Conservation (phyloP, 2,113 vertebrate genomes). For the Perca schrenkii region DNA sequence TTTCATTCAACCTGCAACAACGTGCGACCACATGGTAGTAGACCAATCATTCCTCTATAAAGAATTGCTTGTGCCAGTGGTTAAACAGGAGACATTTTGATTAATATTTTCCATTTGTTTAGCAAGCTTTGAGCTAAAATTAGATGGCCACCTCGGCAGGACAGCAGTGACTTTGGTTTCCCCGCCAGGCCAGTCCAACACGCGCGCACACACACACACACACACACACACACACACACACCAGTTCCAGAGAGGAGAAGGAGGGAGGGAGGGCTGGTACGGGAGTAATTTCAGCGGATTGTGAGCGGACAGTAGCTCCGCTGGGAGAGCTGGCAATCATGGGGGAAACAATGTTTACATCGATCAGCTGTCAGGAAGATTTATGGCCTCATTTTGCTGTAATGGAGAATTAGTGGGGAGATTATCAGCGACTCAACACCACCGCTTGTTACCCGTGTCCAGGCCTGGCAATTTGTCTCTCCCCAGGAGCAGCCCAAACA, state of each 20-base stretch:
- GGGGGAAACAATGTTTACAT: conserved; percentile 99
- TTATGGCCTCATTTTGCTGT: conserved; percentile 99
- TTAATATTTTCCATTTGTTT: conserved; percentile 88
- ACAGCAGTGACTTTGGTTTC: conserved; percentile 89
- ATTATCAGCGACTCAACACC: conserved; percentile 99
- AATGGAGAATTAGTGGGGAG: conserved; percentile 99
- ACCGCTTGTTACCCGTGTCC: conserved; percentile 99
- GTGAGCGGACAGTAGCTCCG: conserved; percentile 98
- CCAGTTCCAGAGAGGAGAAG: conserved; percentile 54
- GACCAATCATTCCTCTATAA: conserved; percentile 48
- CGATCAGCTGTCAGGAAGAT: conserved; percentile 99
- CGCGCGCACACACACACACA: conserved; percentile 21
- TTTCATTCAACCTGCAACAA: conserved; percentile 49
- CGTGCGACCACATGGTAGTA: conserved; percentile 65
- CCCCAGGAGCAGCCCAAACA: conserved; percentile 90
- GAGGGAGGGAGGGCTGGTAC: conserved; percentile 84
- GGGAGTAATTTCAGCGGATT: conserved; percentile 97
- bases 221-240: conserved; percentile 18
- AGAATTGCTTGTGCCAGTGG: conserved; percentile 77
- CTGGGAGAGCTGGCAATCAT: conserved; percentile 99
- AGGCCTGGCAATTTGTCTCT: conserved; percentile 99
- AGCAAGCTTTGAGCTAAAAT: conserved; percentile 89
- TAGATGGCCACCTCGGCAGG: conserved; percentile 90
- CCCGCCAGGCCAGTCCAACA: conserved; percentile 66
- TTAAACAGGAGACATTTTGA: conserved; percentile 86